These are phyloP conservation scores for Hippasteria phrygiana DNA, from an alignment of 53 echinoderm and acorn worm genomes.

Conservation along the genomic window DNA sequence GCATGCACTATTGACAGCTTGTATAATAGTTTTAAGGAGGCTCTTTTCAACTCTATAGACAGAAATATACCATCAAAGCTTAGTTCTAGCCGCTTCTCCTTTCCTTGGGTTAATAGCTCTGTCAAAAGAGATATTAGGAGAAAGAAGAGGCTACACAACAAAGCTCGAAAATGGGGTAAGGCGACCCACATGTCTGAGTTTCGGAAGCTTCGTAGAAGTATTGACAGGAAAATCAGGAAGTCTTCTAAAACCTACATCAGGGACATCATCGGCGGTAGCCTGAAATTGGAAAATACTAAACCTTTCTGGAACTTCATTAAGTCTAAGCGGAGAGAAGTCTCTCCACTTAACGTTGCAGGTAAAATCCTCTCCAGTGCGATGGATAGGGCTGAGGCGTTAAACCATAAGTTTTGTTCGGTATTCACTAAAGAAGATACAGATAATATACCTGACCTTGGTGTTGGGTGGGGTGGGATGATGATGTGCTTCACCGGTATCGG, in stretches of 20 bases:
- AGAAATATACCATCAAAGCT: not conserved
- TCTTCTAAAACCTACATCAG: too few species aligned
- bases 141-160: not conserved
- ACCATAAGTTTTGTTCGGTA: not conserved
- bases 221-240: not conserved
- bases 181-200: too few species aligned
- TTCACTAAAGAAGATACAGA: not conserved
- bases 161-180: not conserved
- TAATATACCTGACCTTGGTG: not conserved
- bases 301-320: slow-evolving; percentile 39
- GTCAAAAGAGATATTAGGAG: not conserved
- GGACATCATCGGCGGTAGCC: not conserved
- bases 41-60: not conserved
- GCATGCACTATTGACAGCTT: not conserved
- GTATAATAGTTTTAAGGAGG: not conserved
- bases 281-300: slow-evolving; percentile 28
- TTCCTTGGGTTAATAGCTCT: not conserved
- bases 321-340: not conserved
- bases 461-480: too few species aligned
- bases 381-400: not conserved
- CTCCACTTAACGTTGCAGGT: not conserved
- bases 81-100: not conserved
- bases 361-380: not conserved
- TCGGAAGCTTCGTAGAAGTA: not conserved
- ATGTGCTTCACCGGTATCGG: slow-evolving; percentile 24